A percentile compares a stretch with the other conserved stretches of the same genome.
Conservation (phyloP, 2,797 vertebrate genomes). For the Sebastolobus altivelis region DNA sequence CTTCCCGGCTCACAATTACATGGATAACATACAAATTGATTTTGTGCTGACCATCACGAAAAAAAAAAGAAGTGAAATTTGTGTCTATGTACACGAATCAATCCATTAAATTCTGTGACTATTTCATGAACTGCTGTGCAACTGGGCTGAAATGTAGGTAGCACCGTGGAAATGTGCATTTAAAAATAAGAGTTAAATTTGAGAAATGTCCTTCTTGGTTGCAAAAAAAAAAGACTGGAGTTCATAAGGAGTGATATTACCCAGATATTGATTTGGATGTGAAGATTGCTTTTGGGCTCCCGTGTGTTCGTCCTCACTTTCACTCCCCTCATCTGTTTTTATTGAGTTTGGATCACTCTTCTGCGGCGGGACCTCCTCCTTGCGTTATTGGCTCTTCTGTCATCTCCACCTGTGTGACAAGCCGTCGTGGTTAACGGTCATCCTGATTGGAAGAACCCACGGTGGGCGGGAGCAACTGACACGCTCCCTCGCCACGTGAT, state of each 20-base stretch:
- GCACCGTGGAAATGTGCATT: not conserved
- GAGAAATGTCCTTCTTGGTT: not conserved
- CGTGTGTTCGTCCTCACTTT: slow-evolving; percentile 23
- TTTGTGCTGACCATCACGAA: too few relatives aligned
- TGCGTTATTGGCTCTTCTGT: slow-evolving; percentile 62
- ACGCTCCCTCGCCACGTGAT: slow-evolving; percentile 56
- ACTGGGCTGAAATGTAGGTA: not conserved
- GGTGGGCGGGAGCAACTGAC: slow-evolving; percentile 27
- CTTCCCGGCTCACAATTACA: too few relatives aligned
- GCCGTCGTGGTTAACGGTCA: slow-evolving; percentile 39
- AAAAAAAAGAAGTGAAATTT: too few relatives aligned
- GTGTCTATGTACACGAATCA: too few relatives aligned
- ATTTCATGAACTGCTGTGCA: too few relatives aligned
- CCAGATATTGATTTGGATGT: slow-evolving; percentile 51
- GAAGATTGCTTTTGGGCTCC: slow-evolving; percentile 46
- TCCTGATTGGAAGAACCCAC: slow-evolving; percentile 42
- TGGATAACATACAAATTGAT: too few relatives aligned
- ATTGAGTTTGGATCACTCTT: slow-evolving; percentile 52
- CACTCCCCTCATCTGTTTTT: slow-evolving; percentile 44
- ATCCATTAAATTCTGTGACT: too few relatives aligned
- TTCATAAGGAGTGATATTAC: slow-evolving; percentile 18
- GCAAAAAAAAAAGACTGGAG: not conserved
- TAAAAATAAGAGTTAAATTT: not conserved
- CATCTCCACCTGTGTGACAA: slow-evolving; percentile 58
- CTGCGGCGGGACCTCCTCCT: slow-evolving; percentile 25